phyloP scores from a whole-genome alignment of 2,113 vertebrate species.

The Lanius ludovicianus region DNA sequence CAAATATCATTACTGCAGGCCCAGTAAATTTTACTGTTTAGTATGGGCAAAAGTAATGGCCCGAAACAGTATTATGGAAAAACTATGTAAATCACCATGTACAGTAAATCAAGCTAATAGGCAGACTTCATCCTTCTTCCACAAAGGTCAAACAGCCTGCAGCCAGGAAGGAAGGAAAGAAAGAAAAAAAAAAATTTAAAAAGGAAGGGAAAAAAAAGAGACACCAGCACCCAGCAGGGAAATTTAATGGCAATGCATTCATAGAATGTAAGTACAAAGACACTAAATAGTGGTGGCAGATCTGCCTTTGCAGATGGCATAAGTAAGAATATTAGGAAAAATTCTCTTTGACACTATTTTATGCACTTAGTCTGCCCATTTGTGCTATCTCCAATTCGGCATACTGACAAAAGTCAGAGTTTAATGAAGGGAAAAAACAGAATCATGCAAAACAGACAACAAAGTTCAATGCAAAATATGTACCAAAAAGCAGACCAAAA shows the following conservation, averaged over 20 bases:
- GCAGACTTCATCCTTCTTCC: slow-evolving; percentile 23
- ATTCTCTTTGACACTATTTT: not conserved
- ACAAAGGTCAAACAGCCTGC: not conserved
- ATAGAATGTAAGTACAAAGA: not conserved
- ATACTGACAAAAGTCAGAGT: not conserved
- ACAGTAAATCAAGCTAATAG: slow-evolving; percentile 65
- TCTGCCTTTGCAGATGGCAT: not conserved
- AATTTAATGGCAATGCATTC: not conserved
- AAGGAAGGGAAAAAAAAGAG: not conserved
- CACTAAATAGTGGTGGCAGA: not conserved
- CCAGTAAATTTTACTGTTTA: slow-evolving; percentile 28
- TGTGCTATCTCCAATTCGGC: not conserved
- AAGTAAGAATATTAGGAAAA: not conserved
- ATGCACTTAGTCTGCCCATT: not conserved
- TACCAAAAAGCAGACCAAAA: not conserved
- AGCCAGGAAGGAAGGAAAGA: not conserved
- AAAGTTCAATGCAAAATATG: fast-evolving
- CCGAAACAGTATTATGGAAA: slow-evolving; percentile 66
- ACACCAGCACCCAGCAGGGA: not conserved
- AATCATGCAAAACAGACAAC: not conserved
- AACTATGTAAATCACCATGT: slow-evolving; percentile 64
- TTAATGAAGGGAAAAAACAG: not conserved
- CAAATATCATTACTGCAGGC: slow-evolving; percentile 8
- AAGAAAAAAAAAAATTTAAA: not conserved
- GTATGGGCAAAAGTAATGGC: slow-evolving; percentile 53